Percentiles rank a stretch among this genome's conserved stretches.
Conservation (phyloP, 2,797 vertebrate species). For the Megaceryle alcyon region DNA sequence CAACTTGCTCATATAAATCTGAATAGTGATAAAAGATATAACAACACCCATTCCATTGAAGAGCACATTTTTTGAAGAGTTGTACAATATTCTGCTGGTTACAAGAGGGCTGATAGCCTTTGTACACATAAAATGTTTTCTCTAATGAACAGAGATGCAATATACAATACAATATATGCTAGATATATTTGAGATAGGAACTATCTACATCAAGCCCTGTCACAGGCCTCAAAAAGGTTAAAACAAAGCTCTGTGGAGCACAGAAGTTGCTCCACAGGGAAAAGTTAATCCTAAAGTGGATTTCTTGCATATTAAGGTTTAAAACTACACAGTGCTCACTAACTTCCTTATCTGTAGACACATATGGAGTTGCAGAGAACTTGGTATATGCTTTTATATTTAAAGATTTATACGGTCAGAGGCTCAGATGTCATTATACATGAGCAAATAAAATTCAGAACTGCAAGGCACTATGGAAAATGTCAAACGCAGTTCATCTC, state of each 20-base stretch:
- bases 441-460: conserved; percentile 30
- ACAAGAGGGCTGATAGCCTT: background rate
- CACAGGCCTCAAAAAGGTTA: background rate
- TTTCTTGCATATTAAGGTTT: conserved; percentile 4
- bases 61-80: background rate
- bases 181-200: background rate
- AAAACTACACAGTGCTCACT: background rate
- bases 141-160: background rate
- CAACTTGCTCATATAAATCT: background rate
- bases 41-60: background rate
- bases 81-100: background rate
- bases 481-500: conserved; percentile 13
- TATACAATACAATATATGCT: background rate
- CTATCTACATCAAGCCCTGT: background rate
- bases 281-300: background rate
- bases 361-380: conserved; percentile 32
- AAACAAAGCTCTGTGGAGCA: background rate
- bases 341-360: conserved; percentile 28
- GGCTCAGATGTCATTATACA: conserved; percentile 35
- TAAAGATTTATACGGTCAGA: background rate
- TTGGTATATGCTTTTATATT: background rate
- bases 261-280: background rate
- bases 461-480: background rate
- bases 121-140: background rate
- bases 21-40: background rate